Base-by-base conservation (phyloP, 2,113 vertebrate species). In the Gambusia holbrooki region DNA sequence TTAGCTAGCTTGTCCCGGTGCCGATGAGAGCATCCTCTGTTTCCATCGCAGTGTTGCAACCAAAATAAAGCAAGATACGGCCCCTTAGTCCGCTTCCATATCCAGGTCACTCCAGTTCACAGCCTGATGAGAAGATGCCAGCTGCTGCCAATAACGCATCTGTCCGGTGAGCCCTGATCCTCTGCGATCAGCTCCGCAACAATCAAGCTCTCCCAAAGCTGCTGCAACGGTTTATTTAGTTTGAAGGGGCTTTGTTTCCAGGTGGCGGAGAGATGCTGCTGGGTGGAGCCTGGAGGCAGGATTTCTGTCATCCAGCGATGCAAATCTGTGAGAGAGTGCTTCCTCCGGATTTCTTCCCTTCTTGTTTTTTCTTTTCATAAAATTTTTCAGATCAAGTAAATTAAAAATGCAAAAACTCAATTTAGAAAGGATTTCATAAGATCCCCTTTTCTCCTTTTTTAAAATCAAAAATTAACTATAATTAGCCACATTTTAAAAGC, bases 41-140 rank as follows among this genome's bases (percentile, higher is more conserved):
- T 75, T 72, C 19, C 76, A 77, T 81, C 48, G 61, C 64, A 72
- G 73, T 12, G 32, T 61, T 74, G 76, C 60, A 29, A 17, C 62
- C 30, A 86, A 88, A 86, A 82, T 60, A 87, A 77, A 79, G n/a
- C 62, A 29, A 91, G 61, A 61, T 33, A 37, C 88, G 89, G 91
- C 90, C n/a, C 89, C 77, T 73, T 74, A 74, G 69, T 82, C 82
- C 68, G 33, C 64, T 80, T 87, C 86, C 79, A 91, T 87, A 91
- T 93, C 91, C 92, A 93, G 89, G 91, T 91, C 88, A 88, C 42
- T 77, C 27, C 69, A 73, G 76, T 71, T 33, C 76, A 67, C 29
- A 33, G 71, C 61, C 80, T 51, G 42, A 76, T 37, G 25, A 51
- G 69, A 58, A 61, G 79, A 28, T 58, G 42, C 19, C 76, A 42